Conservation (phyloP, 2,888 invertebrate species). For the Clanis bilineata region DNA sequence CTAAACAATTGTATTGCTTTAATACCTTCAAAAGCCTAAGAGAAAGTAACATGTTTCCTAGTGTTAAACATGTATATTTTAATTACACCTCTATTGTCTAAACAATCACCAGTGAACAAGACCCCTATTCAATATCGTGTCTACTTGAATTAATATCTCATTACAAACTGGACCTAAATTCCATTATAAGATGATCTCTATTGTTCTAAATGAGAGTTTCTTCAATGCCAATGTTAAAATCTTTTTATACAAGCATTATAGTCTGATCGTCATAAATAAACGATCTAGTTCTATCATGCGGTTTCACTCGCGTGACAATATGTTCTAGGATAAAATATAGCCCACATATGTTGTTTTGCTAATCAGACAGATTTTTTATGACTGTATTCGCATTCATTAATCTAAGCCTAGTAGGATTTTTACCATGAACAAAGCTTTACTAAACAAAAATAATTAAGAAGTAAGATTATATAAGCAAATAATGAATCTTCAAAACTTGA, state of each 20-base stretch:
- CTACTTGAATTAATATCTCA: neutral
- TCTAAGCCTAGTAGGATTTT: too few species aligned
- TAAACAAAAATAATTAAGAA: too few species aligned
- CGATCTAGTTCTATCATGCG: too few species aligned
- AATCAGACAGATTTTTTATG: too few species aligned
- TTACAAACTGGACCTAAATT: neutral
- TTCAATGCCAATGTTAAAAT: neutral
- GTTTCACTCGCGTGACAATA: too few species aligned
- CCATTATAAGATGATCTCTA: slow-evolving; percentile 10
- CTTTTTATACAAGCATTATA: neutral
- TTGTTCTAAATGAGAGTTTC: neutral
- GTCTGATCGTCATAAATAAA: neutral
- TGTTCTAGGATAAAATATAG: too few species aligned
- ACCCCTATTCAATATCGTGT: neutral
- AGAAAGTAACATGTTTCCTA: neutral
- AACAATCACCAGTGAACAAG: neutral
- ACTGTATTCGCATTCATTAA: too few species aligned
- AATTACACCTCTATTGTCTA: slow-evolving; percentile 3
- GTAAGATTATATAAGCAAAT: too few species aligned
- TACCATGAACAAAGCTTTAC: too few species aligned
- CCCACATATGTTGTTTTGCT: too few species aligned
- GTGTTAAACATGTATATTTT: slow-evolving; percentile 1
- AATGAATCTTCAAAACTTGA: too few species aligned
- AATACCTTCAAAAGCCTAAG: neutral
- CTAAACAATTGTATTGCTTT: neutral